These are phyloP conservation scores for Pogonocichla stellata DNA, from an alignment of 2,113 vertebrate genomes.

Conservation along the genomic window DNA sequence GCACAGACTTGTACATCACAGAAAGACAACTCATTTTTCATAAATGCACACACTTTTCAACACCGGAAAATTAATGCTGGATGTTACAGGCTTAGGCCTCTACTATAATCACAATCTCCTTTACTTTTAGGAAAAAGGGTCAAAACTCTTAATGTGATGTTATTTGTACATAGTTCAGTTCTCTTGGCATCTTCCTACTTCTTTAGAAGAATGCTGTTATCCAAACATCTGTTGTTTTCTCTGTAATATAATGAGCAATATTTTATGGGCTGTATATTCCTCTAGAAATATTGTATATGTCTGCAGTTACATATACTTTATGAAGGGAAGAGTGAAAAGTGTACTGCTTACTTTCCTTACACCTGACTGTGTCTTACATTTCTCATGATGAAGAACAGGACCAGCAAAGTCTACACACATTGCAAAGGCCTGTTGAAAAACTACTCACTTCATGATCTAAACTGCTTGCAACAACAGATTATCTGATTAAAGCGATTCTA, in stretches of 20 bases:
- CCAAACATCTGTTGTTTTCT: slow-evolving; percentile 46
- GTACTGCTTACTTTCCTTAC: neutral
- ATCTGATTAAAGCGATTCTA: slow-evolving; percentile 45
- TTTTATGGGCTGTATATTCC: slow-evolving; percentile 4
- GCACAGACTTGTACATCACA: neutral
- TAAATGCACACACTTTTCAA: neutral
- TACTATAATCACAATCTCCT: neutral
- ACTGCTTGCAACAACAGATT: slow-evolving; percentile 41
- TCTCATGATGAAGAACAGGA: slow-evolving; percentile 41
- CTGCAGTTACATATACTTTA: neutral
- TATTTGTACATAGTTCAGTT: neutral
- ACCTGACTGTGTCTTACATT: neutral
- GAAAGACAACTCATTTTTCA: neutral
- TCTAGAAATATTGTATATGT: slow-evolving; percentile 9
- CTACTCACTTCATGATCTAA: slow-evolving; percentile 37
- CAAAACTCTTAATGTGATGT: neutral
- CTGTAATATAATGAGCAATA: slow-evolving; percentile 24
- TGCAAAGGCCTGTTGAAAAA: slow-evolving; percentile 49
- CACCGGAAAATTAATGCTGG: neutral
- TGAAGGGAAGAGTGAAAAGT: neutral
- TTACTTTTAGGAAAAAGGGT: neutral
- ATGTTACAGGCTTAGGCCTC: neutral
- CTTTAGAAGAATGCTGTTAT: slow-evolving; percentile 2
- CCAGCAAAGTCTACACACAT: neutral
- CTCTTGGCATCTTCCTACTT: neutral